These are phyloP conservation scores for Cryptosula pallasiana DNA, from an alignment of 2,888 invertebrate genomes.

Conservation along the genomic window DNA sequence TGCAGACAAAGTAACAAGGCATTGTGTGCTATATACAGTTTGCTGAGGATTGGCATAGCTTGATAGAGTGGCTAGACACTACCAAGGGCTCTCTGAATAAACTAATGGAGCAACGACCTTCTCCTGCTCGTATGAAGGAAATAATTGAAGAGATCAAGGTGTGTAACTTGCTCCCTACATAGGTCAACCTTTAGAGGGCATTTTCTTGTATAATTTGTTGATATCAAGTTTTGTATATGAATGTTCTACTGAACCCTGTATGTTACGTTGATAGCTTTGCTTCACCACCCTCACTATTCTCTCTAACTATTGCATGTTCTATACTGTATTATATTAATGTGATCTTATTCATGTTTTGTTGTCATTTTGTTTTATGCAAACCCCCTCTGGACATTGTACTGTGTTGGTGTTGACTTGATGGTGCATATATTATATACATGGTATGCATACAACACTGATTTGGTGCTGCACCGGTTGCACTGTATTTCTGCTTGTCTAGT, in stretches of 20 bases:
- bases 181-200: too few relatives aligned
- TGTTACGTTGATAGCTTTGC: too few relatives aligned
- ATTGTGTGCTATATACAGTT: too few relatives aligned
- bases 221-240: too few relatives aligned
- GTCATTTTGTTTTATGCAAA: conserved; percentile 15
- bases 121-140: conserved; percentile 34
- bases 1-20: too few relatives aligned
- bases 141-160: conserved; percentile 52
- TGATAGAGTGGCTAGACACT: conserved; percentile 49
- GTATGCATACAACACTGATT: not conserved
- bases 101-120: conserved; percentile 21
- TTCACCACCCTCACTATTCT: too few relatives aligned
- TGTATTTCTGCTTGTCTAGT: not conserved
- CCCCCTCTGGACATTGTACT: conserved; percentile 8
- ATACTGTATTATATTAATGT: too few relatives aligned
- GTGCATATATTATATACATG: not conserved
- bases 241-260: too few relatives aligned
- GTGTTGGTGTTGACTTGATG: not conserved
- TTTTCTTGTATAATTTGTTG: too few relatives aligned
- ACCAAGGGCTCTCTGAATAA: conserved; percentile 18
- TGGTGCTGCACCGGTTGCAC: not conserved
- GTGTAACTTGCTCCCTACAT: too few relatives aligned
- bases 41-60: conserved; percentile 47
- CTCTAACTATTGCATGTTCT: too few relatives aligned
- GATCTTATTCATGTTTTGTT: not conserved